Conservation (phyloP, 2,797 vertebrate genomes). For the Myiotriccus ornatus region DNA sequence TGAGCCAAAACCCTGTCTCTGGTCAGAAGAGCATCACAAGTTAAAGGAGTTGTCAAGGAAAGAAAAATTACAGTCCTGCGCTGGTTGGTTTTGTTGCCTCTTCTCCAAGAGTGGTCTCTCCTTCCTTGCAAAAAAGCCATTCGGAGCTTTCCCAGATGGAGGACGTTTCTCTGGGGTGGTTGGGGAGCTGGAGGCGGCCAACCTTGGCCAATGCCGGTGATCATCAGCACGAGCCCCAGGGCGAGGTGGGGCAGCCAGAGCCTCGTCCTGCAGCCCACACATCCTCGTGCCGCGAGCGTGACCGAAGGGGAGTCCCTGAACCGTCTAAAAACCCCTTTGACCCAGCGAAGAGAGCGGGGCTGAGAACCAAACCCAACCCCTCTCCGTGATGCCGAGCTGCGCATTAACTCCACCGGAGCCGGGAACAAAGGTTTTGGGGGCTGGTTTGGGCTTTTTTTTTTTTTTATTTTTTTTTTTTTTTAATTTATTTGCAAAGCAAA, state of each 20-base stretch:
- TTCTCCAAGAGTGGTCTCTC: background rate
- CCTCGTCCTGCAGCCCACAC: background rate
- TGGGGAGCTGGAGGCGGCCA: background rate
- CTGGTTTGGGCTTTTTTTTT: background rate
- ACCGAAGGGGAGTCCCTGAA: background rate
- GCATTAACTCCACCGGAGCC: background rate
- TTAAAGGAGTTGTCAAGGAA: background rate
- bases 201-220: background rate
- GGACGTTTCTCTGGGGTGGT: accelerated
- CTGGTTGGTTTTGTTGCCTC: background rate
- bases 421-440: slow-evolving; percentile 43
- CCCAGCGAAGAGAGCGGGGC: background rate
- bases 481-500: background rate
- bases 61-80: accelerated
- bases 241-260: background rate
- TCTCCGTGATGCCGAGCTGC: background rate
- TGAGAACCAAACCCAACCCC: background rate
- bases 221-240: background rate
- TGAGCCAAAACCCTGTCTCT: background rate
- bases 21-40: background rate
- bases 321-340: background rate
- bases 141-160: background rate
- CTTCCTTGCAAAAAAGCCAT: background rate
- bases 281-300: background rate
- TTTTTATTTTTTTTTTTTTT: background rate